These are phyloP conservation scores for Triops longicaudatus DNA, from an alignment of 1,140 invertebrate genomes.

Conservation along the genomic window DNA sequence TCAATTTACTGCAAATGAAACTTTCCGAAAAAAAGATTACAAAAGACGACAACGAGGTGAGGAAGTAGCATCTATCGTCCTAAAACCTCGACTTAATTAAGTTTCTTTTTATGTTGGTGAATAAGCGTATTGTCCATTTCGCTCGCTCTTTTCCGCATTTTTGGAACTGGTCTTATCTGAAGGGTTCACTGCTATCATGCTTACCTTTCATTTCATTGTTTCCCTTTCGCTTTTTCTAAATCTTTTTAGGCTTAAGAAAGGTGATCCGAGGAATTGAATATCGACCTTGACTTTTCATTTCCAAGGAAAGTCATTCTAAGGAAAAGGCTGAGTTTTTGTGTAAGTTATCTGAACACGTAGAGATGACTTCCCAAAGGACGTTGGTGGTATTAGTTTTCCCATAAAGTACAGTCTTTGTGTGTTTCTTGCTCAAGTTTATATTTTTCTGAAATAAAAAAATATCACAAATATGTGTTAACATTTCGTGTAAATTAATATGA, in stretches of 20 bases:
- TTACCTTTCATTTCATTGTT: background rate
- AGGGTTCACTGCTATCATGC: background rate
- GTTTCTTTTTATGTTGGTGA: too few relatives aligned
- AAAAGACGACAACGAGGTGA: too few relatives aligned
- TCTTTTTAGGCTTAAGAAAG: constrained; percentile 12
- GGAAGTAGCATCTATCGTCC: too few relatives aligned
- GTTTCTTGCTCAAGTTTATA: too few relatives aligned
- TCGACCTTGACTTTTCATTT: background rate
- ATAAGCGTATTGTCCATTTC: too few relatives aligned
- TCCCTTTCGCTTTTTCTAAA: background rate
- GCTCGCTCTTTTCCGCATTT: background rate
- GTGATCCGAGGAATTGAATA: background rate
- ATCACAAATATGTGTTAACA: too few relatives aligned
- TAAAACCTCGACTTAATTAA: too few relatives aligned
- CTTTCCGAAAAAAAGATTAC: too few relatives aligned
- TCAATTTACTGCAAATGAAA: background rate
- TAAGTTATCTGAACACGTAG: background rate
- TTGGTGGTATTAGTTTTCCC: background rate
- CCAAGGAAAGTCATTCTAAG: background rate
- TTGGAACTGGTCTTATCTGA: background rate
- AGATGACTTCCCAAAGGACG: background rate
- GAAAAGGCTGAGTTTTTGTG: background rate
- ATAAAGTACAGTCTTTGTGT: too few relatives aligned
- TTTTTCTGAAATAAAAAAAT: too few relatives aligned
- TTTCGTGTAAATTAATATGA: too few relatives aligned